Conservation (phyloP, 2,888 invertebrate species). For the Reticulitermes lucifugus region DNA sequence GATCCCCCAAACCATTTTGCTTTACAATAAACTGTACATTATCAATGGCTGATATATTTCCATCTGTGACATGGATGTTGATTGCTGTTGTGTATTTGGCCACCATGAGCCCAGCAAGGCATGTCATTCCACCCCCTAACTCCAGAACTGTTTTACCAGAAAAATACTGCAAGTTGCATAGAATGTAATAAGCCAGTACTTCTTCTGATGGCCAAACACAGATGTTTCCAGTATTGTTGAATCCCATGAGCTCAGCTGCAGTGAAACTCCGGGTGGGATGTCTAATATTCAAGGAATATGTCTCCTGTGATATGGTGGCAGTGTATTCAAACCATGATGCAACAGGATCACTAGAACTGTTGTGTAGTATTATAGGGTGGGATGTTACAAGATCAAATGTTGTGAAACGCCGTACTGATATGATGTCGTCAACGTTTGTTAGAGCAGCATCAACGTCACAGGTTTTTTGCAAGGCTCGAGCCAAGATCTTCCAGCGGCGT, state of each 20-base stretch:
- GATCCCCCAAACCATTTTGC: slow-evolving; percentile 70
- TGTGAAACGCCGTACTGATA: slow-evolving; percentile 70
- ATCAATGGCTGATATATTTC: slow-evolving; percentile 79
- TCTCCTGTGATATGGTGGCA: slow-evolving; percentile 64
- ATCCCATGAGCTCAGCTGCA: slow-evolving; percentile 80
- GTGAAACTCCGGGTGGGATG: slow-evolving; percentile 73
- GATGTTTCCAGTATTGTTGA: slow-evolving; percentile 84
- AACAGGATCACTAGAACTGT: slow-evolving; percentile 38
- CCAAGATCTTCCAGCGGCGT: slow-evolving; percentile 77
- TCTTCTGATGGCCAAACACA: slow-evolving; percentile 87
- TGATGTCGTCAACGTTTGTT: slow-evolving; percentile 63
- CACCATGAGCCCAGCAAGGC: slow-evolving; percentile 79
- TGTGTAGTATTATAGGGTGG: slow-evolving; percentile 56
- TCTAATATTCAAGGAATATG: slow-evolving; percentile 70
- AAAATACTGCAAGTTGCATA: slow-evolving; percentile 74
- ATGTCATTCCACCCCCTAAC: slow-evolving; percentile 88
- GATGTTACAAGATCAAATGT: slow-evolving; percentile 70
- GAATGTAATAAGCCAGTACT: slow-evolving; percentile 75
- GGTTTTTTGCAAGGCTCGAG: slow-evolving; percentile 68
- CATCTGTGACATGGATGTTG: slow-evolving; percentile 80
- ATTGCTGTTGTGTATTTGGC: slow-evolving; percentile 75
- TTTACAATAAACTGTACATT: slow-evolving; percentile 76
- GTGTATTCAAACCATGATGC: slow-evolving; percentile 72
- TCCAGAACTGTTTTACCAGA: slow-evolving; percentile 78
- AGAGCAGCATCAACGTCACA: slow-evolving; percentile 29